phyloP scores from a whole-genome alignment of 2,888 invertebrate species.

The Anarsia innoxiella region DNA sequence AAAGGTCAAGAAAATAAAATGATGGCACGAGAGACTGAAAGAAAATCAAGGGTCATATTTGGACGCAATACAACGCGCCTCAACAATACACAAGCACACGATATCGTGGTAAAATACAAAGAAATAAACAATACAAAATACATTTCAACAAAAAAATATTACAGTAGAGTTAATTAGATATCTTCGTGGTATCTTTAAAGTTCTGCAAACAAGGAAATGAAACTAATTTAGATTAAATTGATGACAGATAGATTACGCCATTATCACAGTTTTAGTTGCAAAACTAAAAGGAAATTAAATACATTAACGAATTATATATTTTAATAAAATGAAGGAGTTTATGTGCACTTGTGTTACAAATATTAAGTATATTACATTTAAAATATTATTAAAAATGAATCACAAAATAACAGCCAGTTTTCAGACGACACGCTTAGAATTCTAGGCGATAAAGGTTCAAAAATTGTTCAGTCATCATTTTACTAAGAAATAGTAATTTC shows the following conservation, averaged over 20 bases:
- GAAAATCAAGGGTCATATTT: neutral
- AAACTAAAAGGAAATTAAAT: neutral
- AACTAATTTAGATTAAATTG: neutral
- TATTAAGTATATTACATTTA: constrained; percentile 22
- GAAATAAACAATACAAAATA: too few relatives aligned
- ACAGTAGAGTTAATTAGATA: neutral
- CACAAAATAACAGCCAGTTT: constrained; percentile 56
- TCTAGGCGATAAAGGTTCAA: constrained; percentile 59
- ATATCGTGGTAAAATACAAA: too few relatives aligned
- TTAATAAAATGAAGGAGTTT: neutral
- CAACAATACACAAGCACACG: neutral
- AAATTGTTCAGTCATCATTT: constrained; percentile 65
- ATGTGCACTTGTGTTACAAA: constrained; percentile 31
- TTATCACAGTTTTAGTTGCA: too few relatives aligned
- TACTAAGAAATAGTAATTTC: constrained; percentile 50
- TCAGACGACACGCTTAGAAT: constrained; percentile 47
- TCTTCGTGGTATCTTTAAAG: neutral
- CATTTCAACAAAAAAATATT: too few relatives aligned
- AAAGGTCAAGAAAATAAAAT: constrained; percentile 5
- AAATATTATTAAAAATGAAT: constrained; percentile 40
- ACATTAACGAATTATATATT: neutral
- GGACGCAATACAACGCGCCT: neutral
- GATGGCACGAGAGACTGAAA: neutral
- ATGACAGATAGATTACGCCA: too few relatives aligned
- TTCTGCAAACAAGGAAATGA: neutral